phyloP scores from a whole-genome alignment of 1,140 invertebrate species.

The Drosophila hydei region DNA sequence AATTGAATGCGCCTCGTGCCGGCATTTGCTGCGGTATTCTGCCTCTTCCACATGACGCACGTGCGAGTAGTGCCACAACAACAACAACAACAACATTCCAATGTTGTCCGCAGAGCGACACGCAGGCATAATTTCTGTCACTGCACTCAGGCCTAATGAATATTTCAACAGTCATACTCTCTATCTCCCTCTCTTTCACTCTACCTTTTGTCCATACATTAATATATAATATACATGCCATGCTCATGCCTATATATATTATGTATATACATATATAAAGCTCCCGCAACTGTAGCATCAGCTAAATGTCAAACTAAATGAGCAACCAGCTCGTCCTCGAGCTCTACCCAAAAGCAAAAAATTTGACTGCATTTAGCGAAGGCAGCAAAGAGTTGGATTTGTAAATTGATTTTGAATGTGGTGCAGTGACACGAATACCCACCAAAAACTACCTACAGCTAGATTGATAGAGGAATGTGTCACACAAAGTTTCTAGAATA shows the following conservation, averaged over 20 bases:
- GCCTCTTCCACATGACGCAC: conserved; percentile 26
- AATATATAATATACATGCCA: conserved; percentile 57
- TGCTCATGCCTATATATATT: conserved; percentile 35
- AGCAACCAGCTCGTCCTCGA: conserved; percentile 41
- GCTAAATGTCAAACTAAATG: conserved; percentile 64
- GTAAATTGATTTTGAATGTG: conserved; percentile 16
- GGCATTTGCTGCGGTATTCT: conserved; percentile 56
- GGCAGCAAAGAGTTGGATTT: not conserved
- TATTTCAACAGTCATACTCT: conserved; percentile 68
- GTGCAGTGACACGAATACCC: conserved; percentile 9
- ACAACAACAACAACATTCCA: conserved; percentile 13
- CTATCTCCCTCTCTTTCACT: not conserved
- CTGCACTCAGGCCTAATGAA: conserved; percentile 79
- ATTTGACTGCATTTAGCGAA: conserved; percentile 3
- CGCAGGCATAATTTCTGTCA: conserved; percentile 76
- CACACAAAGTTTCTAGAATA: too few relatives aligned
- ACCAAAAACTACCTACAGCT: not conserved
- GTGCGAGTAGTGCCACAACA: conserved; percentile 25
- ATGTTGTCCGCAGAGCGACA: conserved; percentile 57
- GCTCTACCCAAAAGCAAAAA: not conserved
- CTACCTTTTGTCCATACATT: conserved; percentile 32
- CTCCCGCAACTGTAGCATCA: conserved; percentile 21
- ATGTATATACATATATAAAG: not conserved
- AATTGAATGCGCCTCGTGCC: conserved; percentile 71
- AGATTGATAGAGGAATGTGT: not conserved